Conservation (phyloP, 2,888 invertebrate species). For the Ctena decussata region DNA sequence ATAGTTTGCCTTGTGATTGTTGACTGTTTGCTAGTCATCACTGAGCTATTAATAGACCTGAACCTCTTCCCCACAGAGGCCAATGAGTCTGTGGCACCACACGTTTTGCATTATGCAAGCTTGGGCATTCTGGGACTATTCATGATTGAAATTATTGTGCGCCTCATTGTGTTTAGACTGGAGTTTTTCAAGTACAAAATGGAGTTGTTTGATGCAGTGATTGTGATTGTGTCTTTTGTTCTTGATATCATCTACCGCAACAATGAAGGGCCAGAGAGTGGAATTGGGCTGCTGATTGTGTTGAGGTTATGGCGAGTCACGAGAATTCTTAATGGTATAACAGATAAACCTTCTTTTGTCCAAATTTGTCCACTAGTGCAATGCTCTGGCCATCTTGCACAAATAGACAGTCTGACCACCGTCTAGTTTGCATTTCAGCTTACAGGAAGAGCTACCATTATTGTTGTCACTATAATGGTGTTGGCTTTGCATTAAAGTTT, state of each 20-base stretch:
- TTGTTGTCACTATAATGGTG: too few relatives aligned
- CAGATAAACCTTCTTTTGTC: too few relatives aligned
- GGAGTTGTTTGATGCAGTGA: slow-evolving; percentile 87
- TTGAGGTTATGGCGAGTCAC: slow-evolving; percentile 87
- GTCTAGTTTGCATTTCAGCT: too few relatives aligned
- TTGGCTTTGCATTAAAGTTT: too few relatives aligned
- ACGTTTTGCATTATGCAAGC: slow-evolving; percentile 86
- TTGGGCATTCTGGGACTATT: slow-evolving; percentile 85
- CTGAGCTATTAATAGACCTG: slow-evolving; percentile 86
- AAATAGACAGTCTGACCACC: too few relatives aligned
- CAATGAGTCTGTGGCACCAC: slow-evolving; percentile 70
- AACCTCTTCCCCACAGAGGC: slow-evolving; percentile 78
- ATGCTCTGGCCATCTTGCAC: too few relatives aligned
- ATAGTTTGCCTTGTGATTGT: slow-evolving; percentile 86
- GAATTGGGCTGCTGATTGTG: slow-evolving; percentile 86
- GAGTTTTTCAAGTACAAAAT: slow-evolving; percentile 86
- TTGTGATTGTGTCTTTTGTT: slow-evolving; percentile 86
- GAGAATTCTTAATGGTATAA: slow-evolving; percentile 87
- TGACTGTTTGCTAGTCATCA: slow-evolving; percentile 86
- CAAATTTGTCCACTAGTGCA: too few relatives aligned
- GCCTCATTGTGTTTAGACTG: slow-evolving; percentile 85
- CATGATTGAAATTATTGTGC: slow-evolving; percentile 84
- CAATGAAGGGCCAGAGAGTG: slow-evolving; percentile 81
- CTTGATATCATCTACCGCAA: slow-evolving; percentile 86
- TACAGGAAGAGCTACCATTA: too few relatives aligned